phyloP scores from a whole-genome alignment of 37 sponge, comb jelly and placozoan genomes.

The Aplysina aerophoba region DNA sequence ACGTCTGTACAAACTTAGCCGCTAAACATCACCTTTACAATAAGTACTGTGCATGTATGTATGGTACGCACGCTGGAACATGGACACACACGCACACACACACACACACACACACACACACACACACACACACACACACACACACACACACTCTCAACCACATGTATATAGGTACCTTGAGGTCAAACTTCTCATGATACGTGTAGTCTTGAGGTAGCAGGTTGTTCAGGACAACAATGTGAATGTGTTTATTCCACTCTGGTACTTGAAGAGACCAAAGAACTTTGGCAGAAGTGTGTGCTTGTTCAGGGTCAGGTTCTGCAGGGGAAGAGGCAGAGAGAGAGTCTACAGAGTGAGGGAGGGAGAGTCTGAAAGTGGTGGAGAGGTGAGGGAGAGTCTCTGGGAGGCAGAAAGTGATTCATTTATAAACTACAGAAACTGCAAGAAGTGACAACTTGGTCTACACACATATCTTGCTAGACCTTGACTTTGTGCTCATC shows the following conservation, averaged over 20 bases:
- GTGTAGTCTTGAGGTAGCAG: slow-evolving; percentile 83
- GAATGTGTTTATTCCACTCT: slow-evolving; percentile 90
- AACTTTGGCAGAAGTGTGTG: slow-evolving; percentile 95
- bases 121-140: not conserved
- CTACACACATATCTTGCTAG: too few relatives aligned
- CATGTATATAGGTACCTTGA: slow-evolving; percentile 49
- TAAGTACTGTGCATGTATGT: too few relatives aligned
- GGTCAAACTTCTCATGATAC: slow-evolving; percentile 95
- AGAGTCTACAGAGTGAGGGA: too few relatives aligned
- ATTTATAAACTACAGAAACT: too few relatives aligned
- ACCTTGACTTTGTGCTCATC: too few relatives aligned
- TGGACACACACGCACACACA: not conserved
- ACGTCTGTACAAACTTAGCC: not conserved
- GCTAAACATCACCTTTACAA: too few relatives aligned
- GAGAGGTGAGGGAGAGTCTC: too few relatives aligned
- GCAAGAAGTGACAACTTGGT: too few relatives aligned
- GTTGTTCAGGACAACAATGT: slow-evolving; percentile 97
- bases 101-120: not conserved
- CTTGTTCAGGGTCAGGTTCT: slow-evolving; percentile 92
- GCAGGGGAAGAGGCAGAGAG: slow-evolving; percentile 8
- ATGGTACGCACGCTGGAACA: not conserved
- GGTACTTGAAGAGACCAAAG: slow-evolving; percentile 93
- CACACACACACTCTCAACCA: too few relatives aligned
- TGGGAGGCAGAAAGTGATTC: too few relatives aligned
- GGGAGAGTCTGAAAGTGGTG: too few relatives aligned